phyloP scores from a whole-genome alignment of 1,140 invertebrate species.

The Apis florea region DNA sequence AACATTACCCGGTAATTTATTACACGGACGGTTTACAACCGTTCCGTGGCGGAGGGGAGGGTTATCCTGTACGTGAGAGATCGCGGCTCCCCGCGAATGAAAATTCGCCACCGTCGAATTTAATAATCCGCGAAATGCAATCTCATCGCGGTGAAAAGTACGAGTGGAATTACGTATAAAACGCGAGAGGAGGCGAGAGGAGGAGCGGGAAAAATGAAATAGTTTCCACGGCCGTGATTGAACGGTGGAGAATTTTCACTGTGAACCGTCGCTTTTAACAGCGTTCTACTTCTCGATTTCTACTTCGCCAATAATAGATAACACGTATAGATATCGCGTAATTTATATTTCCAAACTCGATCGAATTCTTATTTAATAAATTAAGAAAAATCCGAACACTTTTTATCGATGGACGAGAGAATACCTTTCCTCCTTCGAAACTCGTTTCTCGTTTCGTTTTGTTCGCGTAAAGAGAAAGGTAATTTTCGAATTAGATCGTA shows the following conservation, averaged over 20 bases:
- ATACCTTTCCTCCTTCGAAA: no score
- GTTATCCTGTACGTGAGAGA: constrained; percentile 34
- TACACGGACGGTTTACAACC: constrained; percentile 60
- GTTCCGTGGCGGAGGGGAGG: no score
- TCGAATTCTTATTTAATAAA: no score
- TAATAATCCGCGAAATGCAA: constrained; percentile 67
- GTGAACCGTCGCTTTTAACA: no score
- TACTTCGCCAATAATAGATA: no score
- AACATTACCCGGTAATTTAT: constrained; percentile 75
- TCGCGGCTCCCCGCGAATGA: constrained; percentile 30
- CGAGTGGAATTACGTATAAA: constrained; percentile 43
- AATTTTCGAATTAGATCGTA: no score
- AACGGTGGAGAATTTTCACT: not conserved
- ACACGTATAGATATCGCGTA: no score
- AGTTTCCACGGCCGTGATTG: constrained; percentile 9
- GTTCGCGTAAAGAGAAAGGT: no score
- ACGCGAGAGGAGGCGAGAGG: not conserved
- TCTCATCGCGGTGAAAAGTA: constrained; percentile 40
- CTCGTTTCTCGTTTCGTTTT: no score
- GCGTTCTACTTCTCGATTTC: not conserved
- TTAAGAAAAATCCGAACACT: no score
- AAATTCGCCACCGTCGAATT: constrained; percentile 67
- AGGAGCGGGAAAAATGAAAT: constrained; percentile 33
- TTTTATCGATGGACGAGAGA: no score
- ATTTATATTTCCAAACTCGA: no score